Evolutionary conservation across 2,888 invertebrate species (phyloP).

Genomic region (Glaucopsyche alexis): DNA sequence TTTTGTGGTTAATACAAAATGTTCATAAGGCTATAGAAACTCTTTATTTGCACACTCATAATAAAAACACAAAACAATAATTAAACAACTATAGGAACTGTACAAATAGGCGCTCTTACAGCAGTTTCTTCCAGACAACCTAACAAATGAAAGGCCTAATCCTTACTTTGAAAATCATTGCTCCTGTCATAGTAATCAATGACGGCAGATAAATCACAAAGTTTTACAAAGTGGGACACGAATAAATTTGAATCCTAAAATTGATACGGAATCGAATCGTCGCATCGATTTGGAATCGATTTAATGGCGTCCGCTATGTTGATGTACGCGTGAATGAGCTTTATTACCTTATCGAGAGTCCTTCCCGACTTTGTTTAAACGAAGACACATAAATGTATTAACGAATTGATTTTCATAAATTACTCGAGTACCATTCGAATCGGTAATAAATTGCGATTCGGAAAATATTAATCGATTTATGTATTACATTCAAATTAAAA

Average conservation of each 20-base stretch:
- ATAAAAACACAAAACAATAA: too few relatives aligned
- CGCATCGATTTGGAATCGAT: constrained; percentile 52
- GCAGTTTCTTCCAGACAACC: too few relatives aligned
- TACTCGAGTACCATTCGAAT: not conserved
- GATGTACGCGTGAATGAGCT: constrained; percentile 79
- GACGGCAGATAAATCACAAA: constrained; percentile 61
- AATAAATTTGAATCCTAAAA: constrained; percentile 58
- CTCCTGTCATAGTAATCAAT: constrained; percentile 36
- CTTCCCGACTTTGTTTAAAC: not conserved
- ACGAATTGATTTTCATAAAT: constrained; percentile 26
- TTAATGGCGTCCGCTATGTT: constrained; percentile 74
- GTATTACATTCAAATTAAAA: not conserved
- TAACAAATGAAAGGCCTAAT: not conserved
- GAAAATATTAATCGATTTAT: constrained; percentile 7
- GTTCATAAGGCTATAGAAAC: too few relatives aligned
- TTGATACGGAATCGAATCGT: constrained; percentile 24
- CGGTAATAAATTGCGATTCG: not conserved
- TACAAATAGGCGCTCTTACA: too few relatives aligned
- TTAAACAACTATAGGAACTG: too few relatives aligned
- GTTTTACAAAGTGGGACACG: constrained; percentile 59
- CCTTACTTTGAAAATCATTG: not conserved
- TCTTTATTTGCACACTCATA: too few relatives aligned
- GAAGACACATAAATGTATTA: constrained; percentile 8
- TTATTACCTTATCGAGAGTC: constrained; percentile 69
- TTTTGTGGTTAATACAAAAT: too few relatives aligned